These are phyloP conservation scores for Telmatherina bonti DNA, from an alignment of 2,797 vertebrate genomes.

Conservation along the genomic window DNA sequence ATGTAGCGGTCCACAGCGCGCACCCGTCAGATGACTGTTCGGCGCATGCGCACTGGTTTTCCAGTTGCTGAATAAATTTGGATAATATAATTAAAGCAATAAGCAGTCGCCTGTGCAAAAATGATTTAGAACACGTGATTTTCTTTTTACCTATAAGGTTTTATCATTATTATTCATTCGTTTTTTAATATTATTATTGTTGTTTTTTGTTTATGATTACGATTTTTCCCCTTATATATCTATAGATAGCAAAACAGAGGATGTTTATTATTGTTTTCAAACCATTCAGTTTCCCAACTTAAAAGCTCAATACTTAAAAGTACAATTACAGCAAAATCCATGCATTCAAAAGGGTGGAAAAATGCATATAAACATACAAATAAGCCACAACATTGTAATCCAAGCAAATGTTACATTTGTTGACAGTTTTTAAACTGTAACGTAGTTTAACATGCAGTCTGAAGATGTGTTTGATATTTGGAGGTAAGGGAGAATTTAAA, in stretches of 20 bases:
- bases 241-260: no score
- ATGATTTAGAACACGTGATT: no score
- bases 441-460: not conserved
- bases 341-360: not conserved
- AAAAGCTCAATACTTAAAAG: no score
- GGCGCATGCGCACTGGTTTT: conserved; percentile 67
- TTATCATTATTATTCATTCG: no score
- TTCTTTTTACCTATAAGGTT: not conserved
- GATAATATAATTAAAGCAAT: not conserved
- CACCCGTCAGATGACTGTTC: conserved; percentile 67
- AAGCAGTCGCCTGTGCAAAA: not conserved
- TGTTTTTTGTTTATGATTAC: no score
- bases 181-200: no score
- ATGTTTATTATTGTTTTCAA: not conserved
- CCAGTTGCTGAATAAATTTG: conserved; percentile 3
- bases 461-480: not conserved
- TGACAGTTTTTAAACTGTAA: not conserved
- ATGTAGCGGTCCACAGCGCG: conserved; percentile 47
- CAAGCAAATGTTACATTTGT: not conserved
- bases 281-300: not conserved
- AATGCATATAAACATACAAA: no score
- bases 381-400: not conserved
- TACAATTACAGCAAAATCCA: not conserved
- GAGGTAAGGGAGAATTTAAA: not conserved
- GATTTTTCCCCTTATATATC: not conserved